These are phyloP conservation scores for Palythoa heliodiscus DNA, from an alignment of 92 coral and sea anemone species.

Conservation along the genomic window DNA sequence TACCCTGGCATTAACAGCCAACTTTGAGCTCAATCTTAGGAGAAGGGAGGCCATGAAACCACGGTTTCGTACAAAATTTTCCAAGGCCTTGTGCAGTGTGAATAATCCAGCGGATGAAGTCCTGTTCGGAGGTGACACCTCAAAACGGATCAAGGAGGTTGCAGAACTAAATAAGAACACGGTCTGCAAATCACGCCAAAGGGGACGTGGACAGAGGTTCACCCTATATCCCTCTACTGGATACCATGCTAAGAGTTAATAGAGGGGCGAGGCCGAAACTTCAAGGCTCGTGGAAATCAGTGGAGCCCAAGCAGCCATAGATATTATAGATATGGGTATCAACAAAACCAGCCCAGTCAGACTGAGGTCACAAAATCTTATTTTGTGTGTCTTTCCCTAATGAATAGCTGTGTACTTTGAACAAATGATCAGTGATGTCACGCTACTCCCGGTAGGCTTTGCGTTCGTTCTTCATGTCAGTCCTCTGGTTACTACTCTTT, in stretches of 20 bases:
- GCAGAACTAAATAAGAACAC: conserved; percentile 50
- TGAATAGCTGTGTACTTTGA: not conserved
- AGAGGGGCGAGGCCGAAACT: conserved; percentile 35
- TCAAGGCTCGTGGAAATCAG: conserved; percentile 9
- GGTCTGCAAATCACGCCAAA: conserved; percentile 43
- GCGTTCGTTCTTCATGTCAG: not conserved
- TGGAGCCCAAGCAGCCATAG: not conserved
- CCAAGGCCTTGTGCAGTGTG: conserved; percentile 59
- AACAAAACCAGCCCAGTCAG: conserved; percentile 48
- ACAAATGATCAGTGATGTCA: not conserved
- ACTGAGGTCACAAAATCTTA: conserved; percentile 42
- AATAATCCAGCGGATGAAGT: conserved; percentile 61
- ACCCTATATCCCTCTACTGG: conserved; percentile 33
- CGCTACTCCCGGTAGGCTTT: conserved; percentile 1
- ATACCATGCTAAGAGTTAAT: not conserved
- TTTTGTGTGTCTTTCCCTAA: not conserved
- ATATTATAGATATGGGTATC: not conserved
- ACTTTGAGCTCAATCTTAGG: conserved; percentile 44
- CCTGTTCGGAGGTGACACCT: conserved; percentile 58
- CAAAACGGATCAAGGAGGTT: conserved; percentile 59
- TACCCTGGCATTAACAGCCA: conserved; percentile 53
- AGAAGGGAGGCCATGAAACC: conserved; percentile 59
- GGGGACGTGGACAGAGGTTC: conserved; percentile 40
- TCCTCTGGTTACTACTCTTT: not conserved
- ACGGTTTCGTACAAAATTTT: conserved; percentile 50